phyloP scores from a whole-genome alignment of 2,888 invertebrate species.

The Sepiola atlantica region DNA sequence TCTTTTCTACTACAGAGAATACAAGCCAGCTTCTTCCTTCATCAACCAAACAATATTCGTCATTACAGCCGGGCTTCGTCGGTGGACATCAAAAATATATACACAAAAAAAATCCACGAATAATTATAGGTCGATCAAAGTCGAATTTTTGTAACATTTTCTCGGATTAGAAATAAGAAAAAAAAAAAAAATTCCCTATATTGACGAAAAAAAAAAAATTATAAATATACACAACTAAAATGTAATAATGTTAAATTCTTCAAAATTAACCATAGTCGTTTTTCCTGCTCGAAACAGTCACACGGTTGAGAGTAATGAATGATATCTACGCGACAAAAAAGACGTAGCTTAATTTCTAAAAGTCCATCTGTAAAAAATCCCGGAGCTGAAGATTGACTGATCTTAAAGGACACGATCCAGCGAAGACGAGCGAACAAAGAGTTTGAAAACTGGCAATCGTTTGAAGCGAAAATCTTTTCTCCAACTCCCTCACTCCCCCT shows the following conservation, averaged over 20 bases:
- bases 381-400: neutral
- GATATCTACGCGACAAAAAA: neutral
- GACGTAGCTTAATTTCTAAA: conserved; percentile 8
- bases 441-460: neutral
- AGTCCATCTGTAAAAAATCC: neutral
- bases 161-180: neutral
- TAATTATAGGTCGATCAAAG: neutral
- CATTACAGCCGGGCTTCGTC: conserved; percentile 40
- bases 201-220: neutral
- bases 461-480: conserved; percentile 33
- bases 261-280: conserved; percentile 38
- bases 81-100: neutral
- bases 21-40: conserved; percentile 44
- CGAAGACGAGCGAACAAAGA: conserved; percentile 4
- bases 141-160: neutral
- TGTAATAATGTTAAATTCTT: conserved; percentile 43
- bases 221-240: neutral
- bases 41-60: conserved; percentile 44
- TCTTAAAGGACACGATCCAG: neutral
- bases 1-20: conserved; percentile 38
- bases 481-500: conserved; percentile 40
- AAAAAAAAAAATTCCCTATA: neutral
- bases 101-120: neutral
- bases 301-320: conserved; percentile 39
- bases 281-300: neutral